phyloP scores from a whole-genome alignment of 2,113 vertebrate genomes.

The Alaudala cheleensis region DNA sequence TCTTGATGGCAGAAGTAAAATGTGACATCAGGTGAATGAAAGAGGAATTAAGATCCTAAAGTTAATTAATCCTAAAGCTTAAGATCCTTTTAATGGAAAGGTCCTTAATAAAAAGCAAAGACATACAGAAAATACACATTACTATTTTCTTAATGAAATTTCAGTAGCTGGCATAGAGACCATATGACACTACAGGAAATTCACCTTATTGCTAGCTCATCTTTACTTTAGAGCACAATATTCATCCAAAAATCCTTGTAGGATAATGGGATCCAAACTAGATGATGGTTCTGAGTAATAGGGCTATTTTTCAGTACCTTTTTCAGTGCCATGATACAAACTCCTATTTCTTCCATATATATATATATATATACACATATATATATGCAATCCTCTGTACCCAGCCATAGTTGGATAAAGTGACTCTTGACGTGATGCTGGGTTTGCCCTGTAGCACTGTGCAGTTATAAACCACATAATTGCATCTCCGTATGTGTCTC shows the following conservation, averaged over 20 bases:
- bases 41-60: neutral
- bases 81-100: neutral
- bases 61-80: neutral
- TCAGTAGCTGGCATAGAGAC: neutral
- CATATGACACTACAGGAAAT: neutral
- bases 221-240: neutral
- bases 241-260: neutral
- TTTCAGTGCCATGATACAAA: neutral
- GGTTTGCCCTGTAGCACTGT: neutral
- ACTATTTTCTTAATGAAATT: neutral
- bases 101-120: neutral
- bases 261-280: neutral
- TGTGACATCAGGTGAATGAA: neutral
- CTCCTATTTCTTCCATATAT: neutral
- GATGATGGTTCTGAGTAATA: neutral
- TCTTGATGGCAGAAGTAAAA: neutral
- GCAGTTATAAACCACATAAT: neutral
- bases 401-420: neutral
- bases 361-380: neutral
- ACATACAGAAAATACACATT: neutral
- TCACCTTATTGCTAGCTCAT: neutral
- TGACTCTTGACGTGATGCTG: neutral
- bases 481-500: neutral
- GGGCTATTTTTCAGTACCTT: neutral
- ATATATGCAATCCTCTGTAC: neutral